Base-by-base conservation (phyloP, 1,140 invertebrate species). In the Cataglyphis hispanica region DNA sequence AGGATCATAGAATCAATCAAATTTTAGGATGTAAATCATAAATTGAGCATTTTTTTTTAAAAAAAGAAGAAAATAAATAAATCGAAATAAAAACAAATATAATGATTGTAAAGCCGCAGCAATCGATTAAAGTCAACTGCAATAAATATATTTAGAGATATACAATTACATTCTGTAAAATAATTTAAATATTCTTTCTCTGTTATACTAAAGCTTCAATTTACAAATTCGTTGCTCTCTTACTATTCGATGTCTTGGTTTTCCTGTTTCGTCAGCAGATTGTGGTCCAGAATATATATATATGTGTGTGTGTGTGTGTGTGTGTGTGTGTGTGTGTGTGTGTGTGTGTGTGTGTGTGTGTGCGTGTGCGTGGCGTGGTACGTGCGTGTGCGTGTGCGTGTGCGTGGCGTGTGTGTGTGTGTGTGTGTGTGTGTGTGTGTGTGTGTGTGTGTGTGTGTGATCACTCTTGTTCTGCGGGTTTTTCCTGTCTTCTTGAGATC, bases 261-360 rank as follows among this genome's bases (percentile, higher is more conserved):
- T 58, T 75, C 72, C 74, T 81, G 76, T 67, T 80, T 86, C 74
- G 40, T 78, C 75, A 75, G 69, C 46, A 56, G 43, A 85, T 80
- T 85, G 84, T 85, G 84, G 72, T 85, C 84, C 84, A 78, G 43
- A 50, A 46, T 56, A n/a, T n/a, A n/a, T n/a, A n/a, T n/a, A n/a
- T n/a, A n/a, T n/a, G 31, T 31, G 31, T 31, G 2, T 31, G 4
- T 31, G 31, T 3, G 31, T 31, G 31, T 31, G 2, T 31, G 31
- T 31, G 31, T 3, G n/a, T n/a, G 31, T 31, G 31, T 31, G 2
- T 31, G 4, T 31, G 31, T 3, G 31, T 31, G 31, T 31, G 2
- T 31, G 31, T 31, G 31, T 3, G n/a, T n/a, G 31, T 31, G 31
- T 31, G 2, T 31, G 4, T 31, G 31, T 3, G 31, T 31, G 31